Evolutionary conservation across 2,888 invertebrate genomes (phyloP).

Genomic region (Pristionchus fissidentatus): DNA sequence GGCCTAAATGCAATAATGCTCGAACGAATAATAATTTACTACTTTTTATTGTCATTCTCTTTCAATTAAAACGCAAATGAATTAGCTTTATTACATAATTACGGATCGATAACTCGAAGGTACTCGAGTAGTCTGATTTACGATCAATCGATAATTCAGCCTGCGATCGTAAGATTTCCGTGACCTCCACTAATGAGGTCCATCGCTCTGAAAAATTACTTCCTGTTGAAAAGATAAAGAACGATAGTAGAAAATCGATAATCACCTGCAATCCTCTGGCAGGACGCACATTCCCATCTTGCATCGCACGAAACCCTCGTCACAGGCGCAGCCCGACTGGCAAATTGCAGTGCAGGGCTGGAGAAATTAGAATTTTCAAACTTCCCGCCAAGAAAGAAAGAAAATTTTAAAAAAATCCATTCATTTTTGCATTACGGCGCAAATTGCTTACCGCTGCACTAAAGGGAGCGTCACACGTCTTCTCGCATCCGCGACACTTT

Average conservation of each 20-base stretch:
- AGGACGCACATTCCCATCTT: slow-evolving; percentile 16
- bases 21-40: not conserved
- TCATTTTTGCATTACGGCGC: no score
- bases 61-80: no score
- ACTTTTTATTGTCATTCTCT: not conserved
- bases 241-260: not conserved
- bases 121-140: no score
- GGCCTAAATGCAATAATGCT: not conserved
- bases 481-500: not conserved
- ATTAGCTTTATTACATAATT: no score
- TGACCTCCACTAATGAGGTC: not conserved
- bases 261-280: slow-evolving; percentile 1
- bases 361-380: no score
- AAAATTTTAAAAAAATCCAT: no score
- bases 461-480: not conserved
- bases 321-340: not conserved
- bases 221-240: not conserved
- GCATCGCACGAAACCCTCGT: not conserved
- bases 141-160: no score
- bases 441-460: not conserved
- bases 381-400: no score
- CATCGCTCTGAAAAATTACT: not conserved
- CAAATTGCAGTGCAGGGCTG: not conserved
- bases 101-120: no score
- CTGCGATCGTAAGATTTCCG: slow-evolving; percentile 5